Conservation (phyloP, 2,113 vertebrate species). For the Manacus vitellinus region DNA sequence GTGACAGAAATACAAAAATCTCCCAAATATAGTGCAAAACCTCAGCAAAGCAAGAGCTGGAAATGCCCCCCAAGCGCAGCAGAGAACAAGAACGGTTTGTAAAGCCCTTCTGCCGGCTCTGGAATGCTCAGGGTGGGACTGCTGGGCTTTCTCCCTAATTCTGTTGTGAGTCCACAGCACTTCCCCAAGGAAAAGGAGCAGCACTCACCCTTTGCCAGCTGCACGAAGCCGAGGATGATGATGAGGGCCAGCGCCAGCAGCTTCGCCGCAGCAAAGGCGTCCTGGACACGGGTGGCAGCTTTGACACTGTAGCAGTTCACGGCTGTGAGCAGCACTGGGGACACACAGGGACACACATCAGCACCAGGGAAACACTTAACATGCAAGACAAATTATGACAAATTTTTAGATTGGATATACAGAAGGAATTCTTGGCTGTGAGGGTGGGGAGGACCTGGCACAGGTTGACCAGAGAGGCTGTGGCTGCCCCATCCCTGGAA, state of each 20-base stretch:
- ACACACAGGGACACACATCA: not conserved
- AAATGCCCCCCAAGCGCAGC: not conserved
- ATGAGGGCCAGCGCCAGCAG: constrained; percentile 89
- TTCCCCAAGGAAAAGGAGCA: not conserved
- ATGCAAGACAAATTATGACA: fast-evolving
- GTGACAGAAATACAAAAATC: not conserved
- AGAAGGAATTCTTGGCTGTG: not conserved
- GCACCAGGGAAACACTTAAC: fast-evolving
- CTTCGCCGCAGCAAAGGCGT: constrained; percentile 92
- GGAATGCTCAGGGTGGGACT: not conserved
- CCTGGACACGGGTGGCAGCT: constrained; percentile 93
- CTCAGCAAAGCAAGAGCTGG: not conserved
- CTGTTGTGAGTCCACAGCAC: not conserved
- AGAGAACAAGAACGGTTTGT: too few relatives aligned
- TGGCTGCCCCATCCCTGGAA: not conserved
- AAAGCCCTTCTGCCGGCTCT: not conserved
- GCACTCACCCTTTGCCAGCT: constrained; percentile 87
- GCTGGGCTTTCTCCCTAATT: not conserved
- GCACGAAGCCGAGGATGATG: constrained; percentile 93
- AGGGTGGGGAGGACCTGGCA: not conserved
- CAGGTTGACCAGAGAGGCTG: not conserved
- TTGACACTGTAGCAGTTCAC: constrained; percentile 98
- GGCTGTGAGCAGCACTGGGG: constrained; percentile 88
- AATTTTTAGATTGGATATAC: fast-evolving
- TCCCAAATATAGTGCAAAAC: not conserved